Conservation (phyloP, 2,797 vertebrate species). For the Enteromius paludinosus region DNA sequence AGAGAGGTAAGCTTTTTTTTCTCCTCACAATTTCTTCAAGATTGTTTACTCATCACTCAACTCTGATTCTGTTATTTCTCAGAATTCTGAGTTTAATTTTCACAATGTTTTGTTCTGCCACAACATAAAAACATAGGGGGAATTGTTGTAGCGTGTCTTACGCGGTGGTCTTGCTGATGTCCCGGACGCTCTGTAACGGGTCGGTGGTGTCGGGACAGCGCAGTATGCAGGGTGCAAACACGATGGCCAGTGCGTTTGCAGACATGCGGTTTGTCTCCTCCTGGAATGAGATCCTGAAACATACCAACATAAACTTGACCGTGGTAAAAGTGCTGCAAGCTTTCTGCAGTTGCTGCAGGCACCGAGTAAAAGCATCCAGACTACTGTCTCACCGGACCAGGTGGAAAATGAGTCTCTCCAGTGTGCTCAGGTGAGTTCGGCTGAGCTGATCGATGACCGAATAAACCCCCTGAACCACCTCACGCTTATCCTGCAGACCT, state of each 20-base stretch:
- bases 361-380: background rate
- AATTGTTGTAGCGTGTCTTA: slow-evolving; percentile 72
- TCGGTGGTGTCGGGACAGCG: slow-evolving; percentile 95
- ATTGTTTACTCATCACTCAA: too few relatives aligned
- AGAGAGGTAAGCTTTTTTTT: background rate
- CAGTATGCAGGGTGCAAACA: slow-evolving; percentile 97
- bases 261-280: slow-evolving; percentile 99
- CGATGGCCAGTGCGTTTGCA: slow-evolving; percentile 95
- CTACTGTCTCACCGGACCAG: slow-evolving; percentile 86
- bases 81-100: too few relatives aligned
- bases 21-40: too few relatives aligned
- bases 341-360: background rate
- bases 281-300: slow-evolving; percentile 89
- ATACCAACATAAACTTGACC: background rate
- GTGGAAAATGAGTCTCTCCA: slow-evolving; percentile 97
- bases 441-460: slow-evolving; percentile 96
- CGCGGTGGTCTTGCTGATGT: slow-evolving; percentile 98
- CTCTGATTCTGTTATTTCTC: too few relatives aligned
- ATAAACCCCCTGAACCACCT: slow-evolving; percentile 89
- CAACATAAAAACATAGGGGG: background rate
- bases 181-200: slow-evolving; percentile 94
- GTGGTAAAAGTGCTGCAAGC: background rate
- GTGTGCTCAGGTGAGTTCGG: slow-evolving; percentile 91
- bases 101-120: background rate
- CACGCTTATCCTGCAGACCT: slow-evolving; percentile 94